These are phyloP conservation scores for Kradibia gibbosae DNA, from an alignment of 1,140 invertebrate species.

Conservation along the genomic window DNA sequence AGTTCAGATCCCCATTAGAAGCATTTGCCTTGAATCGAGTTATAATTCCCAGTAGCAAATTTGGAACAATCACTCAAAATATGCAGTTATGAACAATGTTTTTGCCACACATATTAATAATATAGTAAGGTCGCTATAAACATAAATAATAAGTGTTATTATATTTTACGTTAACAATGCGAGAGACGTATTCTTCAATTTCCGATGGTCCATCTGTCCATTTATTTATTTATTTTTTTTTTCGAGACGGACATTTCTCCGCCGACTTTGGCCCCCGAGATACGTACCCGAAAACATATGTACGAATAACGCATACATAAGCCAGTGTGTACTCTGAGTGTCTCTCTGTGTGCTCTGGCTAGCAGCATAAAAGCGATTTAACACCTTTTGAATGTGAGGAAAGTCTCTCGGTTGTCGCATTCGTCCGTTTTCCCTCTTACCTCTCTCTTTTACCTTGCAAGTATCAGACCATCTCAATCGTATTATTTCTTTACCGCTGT, in stretches of 20 bases:
- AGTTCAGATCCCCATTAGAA: not conserved
- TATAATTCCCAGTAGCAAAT: not conserved
- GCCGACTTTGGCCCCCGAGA: too few species aligned
- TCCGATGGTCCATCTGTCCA: not conserved
- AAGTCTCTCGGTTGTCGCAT: not conserved
- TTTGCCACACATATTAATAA: too few species aligned
- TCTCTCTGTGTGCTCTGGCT: slow-evolving; percentile 12
- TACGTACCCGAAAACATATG: not conserved
- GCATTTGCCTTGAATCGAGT: not conserved
- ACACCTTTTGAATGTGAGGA: slow-evolving; percentile 17
- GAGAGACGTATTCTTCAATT: not conserved
- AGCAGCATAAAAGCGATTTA: slow-evolving; percentile 36
- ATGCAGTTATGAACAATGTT: not conserved
- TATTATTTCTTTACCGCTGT: not conserved
- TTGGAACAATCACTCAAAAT: not conserved
- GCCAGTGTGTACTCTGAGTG: not conserved
- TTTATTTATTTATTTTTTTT: slow-evolving; percentile 2
- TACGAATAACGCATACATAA: not conserved
- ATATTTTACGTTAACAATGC: too few species aligned
- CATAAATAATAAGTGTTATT: too few species aligned
- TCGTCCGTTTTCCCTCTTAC: not conserved
- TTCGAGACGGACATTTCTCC: not conserved
- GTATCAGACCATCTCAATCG: not conserved
- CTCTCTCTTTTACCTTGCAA: not conserved
- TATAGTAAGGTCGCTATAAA: too few species aligned